Evolutionary conservation across 1,140 invertebrate genomes (phyloP), one percentile per base, ranked within the genome.

Genomic region (Heliconius nattereri): DNA sequence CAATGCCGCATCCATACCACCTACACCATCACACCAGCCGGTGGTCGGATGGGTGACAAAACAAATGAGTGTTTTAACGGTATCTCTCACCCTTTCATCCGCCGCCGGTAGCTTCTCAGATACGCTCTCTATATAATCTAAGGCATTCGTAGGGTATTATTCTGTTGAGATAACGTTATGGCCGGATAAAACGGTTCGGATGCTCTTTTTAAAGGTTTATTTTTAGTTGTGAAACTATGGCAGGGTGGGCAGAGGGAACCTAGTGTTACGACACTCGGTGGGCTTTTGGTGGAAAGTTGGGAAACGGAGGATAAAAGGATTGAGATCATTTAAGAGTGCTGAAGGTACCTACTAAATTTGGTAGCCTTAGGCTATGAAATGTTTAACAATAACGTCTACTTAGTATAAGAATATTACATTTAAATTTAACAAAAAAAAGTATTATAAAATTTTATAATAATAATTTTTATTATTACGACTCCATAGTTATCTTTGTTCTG

Each of bases 1-100:
- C 70, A 79, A 32, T 78, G 72, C 79, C 84, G 54, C 52, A 81
- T 85, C 84, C 79, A 81, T 60, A 26, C 7, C 71, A 45, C 78
- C 40, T 82, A 66, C 32, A 54, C 26, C 66, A 66, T 32, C 40
- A 60, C 88, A 86, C 87, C 86, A 89, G 88, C 79, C 84, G 83
- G 86, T 89, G 89, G 88, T 86, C 87, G 85, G 80, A 52, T 23
- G 70, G 89, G 89, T 92, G 92, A 92, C 91, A 93, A 91, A 91
- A 92, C 92, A 91, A 94, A 94, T 92, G 91, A 93, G 89, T 93
- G 88, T 93, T 93, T 94, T 92, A 93, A 86, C 87, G 90, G 87
- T 92, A 94, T 94, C 91, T 86, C 73, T 35, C 32, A 40, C 32
- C 80, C 88, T 92, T 91, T 92, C 83, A 93, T 90, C 86, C 88